Percentiles rank a stretch among this genome's conserved stretches.
Evolutionary conservation across 2,113 vertebrate genomes (phyloP).

Genomic region (Saimiri boliviensis): DNA sequence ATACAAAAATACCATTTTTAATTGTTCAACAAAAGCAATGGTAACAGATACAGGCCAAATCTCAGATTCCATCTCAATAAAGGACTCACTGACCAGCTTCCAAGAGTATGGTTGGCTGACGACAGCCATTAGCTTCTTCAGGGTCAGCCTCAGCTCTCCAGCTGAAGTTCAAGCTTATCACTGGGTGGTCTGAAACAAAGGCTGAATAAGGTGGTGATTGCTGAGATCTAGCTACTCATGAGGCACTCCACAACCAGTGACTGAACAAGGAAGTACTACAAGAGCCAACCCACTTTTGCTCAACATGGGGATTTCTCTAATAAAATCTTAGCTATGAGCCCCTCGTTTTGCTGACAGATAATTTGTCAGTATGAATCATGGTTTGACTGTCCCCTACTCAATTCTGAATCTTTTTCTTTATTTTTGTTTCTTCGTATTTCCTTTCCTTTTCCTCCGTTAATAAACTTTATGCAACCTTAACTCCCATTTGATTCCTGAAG

Average conservation of each 20-base stretch:
- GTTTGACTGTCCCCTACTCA: not conserved
- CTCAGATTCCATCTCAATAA: not conserved
- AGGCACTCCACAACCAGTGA: not conserved
- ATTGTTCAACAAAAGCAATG: not conserved
- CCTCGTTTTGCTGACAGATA: not conserved
- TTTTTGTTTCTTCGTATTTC: not conserved
- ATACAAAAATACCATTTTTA: not conserved
- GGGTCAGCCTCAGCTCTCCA: too few relatives aligned
- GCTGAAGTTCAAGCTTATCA: not conserved
- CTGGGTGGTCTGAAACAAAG: not conserved
- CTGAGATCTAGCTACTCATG: not conserved
- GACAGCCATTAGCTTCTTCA: not conserved
- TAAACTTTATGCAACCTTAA: not conserved
- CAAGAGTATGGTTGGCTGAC: not conserved
- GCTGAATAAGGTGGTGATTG: not conserved
- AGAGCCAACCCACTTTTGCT: not conserved
- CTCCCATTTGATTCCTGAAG: not conserved
- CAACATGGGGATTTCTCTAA: too few relatives aligned
- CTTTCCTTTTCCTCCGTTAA: not conserved
- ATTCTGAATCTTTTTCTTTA: not conserved
- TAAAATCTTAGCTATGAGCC: not conserved
- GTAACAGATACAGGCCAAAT: not conserved
- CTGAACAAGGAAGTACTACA: not conserved
- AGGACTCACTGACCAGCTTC: not conserved
- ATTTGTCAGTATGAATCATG: not conserved